phyloP scores from a whole-genome alignment of 1,140 invertebrate species.

The Diabrotica undecimpunctata region DNA sequence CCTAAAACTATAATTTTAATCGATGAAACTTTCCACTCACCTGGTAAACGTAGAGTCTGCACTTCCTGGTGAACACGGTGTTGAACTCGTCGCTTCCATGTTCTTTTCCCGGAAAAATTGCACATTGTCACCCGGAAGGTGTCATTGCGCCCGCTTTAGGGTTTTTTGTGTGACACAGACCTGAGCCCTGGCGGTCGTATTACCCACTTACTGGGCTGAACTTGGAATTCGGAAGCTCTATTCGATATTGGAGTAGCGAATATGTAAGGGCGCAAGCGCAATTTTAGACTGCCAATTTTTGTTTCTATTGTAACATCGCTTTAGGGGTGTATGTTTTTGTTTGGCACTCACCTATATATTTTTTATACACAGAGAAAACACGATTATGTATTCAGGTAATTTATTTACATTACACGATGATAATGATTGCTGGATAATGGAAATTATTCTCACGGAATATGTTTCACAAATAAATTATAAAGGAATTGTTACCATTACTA shows the following conservation, averaged over 20 bases:
- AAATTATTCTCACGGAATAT: too few relatives aligned
- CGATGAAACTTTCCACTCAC: conserved; percentile 25
- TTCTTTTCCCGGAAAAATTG: not conserved
- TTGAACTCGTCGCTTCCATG: conserved; percentile 20
- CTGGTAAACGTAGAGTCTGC: conserved; percentile 42
- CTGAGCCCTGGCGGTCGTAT: not conserved
- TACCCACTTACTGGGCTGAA: not conserved
- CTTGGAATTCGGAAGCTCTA: conserved; percentile 6
- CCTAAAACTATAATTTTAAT: conserved; percentile 4
- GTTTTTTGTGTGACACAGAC: not conserved
- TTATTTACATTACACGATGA: too few relatives aligned
- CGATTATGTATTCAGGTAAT: too few relatives aligned
- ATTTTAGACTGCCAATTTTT: not conserved
- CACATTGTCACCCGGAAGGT: conserved; percentile 14
- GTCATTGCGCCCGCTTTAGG: conserved; percentile 2
- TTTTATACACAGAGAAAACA: too few relatives aligned
- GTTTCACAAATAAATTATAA: too few relatives aligned
- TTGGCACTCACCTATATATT: not conserved
- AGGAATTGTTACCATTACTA: too few relatives aligned
- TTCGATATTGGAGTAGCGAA: conserved; percentile 2
- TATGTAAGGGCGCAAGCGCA: not conserved
- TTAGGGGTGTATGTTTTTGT: not conserved
- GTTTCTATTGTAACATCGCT: not conserved
- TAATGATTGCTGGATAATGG: too few relatives aligned
- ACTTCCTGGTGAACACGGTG: conserved; percentile 30